A percentile compares a stretch with the other conserved stretches of the same genome.
Evolutionary conservation across 2,888 invertebrate species (phyloP).

Genomic region (Aporophyla nigra): DNA sequence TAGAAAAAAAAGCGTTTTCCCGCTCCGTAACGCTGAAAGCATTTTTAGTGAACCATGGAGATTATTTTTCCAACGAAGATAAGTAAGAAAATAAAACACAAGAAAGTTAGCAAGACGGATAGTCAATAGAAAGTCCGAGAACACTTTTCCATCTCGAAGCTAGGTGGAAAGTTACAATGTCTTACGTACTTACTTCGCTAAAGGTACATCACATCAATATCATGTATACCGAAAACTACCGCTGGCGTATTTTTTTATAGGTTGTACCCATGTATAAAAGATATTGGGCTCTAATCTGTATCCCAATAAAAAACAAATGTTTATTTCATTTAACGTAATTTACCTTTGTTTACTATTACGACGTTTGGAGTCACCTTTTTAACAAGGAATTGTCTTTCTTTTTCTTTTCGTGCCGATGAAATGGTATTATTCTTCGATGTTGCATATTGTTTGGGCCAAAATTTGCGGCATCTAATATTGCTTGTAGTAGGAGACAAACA

Average conservation of each 20-base stretch:
- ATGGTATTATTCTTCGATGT: too few species aligned
- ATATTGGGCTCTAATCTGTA: neutral
- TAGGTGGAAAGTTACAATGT: slow-evolving; percentile 60
- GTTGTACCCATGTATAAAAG: too few species aligned
- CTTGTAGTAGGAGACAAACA: neutral
- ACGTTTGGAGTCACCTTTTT: neutral
- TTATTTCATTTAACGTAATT: neutral
- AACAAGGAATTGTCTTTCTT: too few species aligned
- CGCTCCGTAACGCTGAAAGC: slow-evolving; percentile 51
- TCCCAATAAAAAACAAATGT: neutral
- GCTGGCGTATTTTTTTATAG: neutral
- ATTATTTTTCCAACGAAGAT: slow-evolving; percentile 60
- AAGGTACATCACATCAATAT: slow-evolving; percentile 2
- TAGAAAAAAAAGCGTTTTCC: slow-evolving; percentile 34
- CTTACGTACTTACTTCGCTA: slow-evolving; percentile 18
- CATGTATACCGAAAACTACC: neutral
- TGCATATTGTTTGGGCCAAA: too few species aligned
- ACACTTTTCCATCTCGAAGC: slow-evolving; percentile 67
- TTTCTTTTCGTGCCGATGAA: too few species aligned
- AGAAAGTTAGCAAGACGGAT: slow-evolving; percentile 60
- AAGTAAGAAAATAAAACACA: slow-evolving; percentile 66
- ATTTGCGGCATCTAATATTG: neutral
- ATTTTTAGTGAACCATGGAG: slow-evolving; percentile 59
- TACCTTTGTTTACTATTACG: neutral
- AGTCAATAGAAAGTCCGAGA: slow-evolving; percentile 68